These are phyloP conservation scores for Drosophila melanica DNA, from an alignment of 1,140 invertebrate species.

Conservation along the genomic window DNA sequence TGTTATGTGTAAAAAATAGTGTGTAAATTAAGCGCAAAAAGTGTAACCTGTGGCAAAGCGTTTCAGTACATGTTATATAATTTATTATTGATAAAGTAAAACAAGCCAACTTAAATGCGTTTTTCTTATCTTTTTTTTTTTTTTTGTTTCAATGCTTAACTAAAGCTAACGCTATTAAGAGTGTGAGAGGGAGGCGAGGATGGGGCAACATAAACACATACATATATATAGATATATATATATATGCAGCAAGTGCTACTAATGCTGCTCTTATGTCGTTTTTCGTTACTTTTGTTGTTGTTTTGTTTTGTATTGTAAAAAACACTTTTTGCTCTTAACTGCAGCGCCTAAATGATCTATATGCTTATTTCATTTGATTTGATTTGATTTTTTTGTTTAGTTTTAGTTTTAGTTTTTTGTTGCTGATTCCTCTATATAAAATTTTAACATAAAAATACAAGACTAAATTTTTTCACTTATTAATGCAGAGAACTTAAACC, in stretches of 20 bases:
- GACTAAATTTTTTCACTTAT: constrained; percentile 38
- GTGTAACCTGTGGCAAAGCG: constrained; percentile 56
- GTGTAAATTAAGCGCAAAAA: constrained; percentile 54
- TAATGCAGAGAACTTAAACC: constrained; percentile 42
- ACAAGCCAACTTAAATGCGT: constrained; percentile 67
- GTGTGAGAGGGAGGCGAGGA: neutral
- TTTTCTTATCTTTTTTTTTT: constrained; percentile 10
- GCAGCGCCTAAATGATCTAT: constrained; percentile 14
- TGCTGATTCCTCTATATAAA: constrained; percentile 26
- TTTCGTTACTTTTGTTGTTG: constrained; percentile 1
- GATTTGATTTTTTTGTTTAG: constrained; percentile 13
- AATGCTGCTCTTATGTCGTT: constrained; percentile 10
- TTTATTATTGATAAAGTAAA: constrained; percentile 80
- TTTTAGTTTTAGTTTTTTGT: constrained; percentile 9
- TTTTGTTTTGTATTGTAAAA: constrained; percentile 24
- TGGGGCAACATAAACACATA: constrained; percentile 20
- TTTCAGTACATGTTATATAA: constrained; percentile 79
- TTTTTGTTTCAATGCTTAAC: constrained; percentile 32
- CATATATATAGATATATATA: constrained; percentile 22
- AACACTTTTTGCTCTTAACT: constrained; percentile 31
- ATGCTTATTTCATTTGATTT: constrained; percentile 16
- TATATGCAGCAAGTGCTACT: constrained; percentile 13
- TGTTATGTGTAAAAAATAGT: constrained; percentile 52
- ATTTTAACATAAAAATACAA: constrained; percentile 43
- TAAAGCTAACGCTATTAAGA: constrained; percentile 24